These are phyloP conservation scores for Lithophane socia DNA, from an alignment of 2,888 invertebrate genomes.

Conservation along the genomic window DNA sequence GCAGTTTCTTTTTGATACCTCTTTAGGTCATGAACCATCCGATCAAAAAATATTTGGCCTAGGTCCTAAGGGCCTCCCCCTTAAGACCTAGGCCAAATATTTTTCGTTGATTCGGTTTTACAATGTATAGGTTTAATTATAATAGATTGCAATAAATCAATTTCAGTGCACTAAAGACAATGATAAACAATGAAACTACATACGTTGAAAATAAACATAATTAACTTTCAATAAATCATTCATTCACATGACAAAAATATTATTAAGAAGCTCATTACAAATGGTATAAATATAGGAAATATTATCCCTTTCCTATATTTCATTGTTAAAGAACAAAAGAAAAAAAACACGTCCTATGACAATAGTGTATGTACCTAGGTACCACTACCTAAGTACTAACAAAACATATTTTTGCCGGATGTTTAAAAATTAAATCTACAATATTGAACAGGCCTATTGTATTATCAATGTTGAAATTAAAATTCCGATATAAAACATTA, in stretches of 20 bases:
- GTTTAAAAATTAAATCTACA: not conserved
- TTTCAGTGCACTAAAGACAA: not conserved
- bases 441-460: conserved; percentile 23
- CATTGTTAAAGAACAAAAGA: not conserved
- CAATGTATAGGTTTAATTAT: too few relatives aligned
- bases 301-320: not conserved
- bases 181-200: not conserved
- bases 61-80: too few relatives aligned
- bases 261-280: not conserved
- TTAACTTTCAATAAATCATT: too few relatives aligned
- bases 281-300: not conserved
- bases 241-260: not conserved
- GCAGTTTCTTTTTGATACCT: too few relatives aligned
- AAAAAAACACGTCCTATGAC: not conserved
- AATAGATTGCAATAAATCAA: not conserved
- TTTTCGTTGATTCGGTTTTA: too few relatives aligned
- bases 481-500: not conserved
- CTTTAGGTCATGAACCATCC: too few relatives aligned
- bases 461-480: conserved; percentile 11
- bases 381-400: not conserved
- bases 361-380: not conserved
- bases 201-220: too few relatives aligned
- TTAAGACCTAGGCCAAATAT: too few relatives aligned
- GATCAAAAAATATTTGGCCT: too few relatives aligned
- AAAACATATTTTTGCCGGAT: not conserved